Evolutionary conservation across 1,140 invertebrate genomes (phyloP).

Genomic region (Conus betulinus): DNA sequence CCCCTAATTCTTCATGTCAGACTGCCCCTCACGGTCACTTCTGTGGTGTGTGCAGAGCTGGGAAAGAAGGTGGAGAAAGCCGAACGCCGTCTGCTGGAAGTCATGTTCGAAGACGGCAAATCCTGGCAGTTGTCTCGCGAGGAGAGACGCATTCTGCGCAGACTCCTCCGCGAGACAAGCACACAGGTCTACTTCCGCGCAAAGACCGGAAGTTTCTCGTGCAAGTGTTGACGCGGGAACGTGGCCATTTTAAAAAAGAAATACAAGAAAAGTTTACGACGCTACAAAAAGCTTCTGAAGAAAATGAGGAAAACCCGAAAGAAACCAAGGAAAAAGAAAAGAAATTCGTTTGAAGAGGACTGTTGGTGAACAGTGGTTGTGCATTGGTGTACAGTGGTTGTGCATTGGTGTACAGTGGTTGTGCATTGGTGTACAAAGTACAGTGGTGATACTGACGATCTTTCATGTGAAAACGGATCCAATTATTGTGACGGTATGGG

Average conservation of each 20-base stretch:
- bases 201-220: constrained; percentile 40
- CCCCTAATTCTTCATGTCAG: too few relatives aligned
- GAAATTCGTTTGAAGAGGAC: background rate
- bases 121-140: constrained; percentile 34
- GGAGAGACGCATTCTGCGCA: constrained; percentile 33
- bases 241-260: constrained; percentile 36
- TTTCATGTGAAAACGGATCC: background rate
- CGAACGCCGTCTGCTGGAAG: constrained; percentile 35
- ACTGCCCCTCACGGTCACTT: too few relatives aligned
- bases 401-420: background rate
- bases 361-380: background rate
- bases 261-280: constrained; percentile 38
- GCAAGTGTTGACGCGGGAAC: constrained; percentile 35
- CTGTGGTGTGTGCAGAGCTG: constrained; percentile 18
- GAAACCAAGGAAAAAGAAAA: constrained; percentile 29
- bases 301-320: constrained; percentile 1
- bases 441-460: background rate
- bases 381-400: background rate
- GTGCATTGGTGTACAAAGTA: background rate
- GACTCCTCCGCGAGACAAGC: constrained; percentile 32
- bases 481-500: background rate
- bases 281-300: constrained; percentile 44
- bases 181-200: background rate
- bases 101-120: constrained; percentile 36
- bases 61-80: constrained; percentile 40